A percentile compares a stretch with the other conserved stretches of the same genome.
These are phyloP conservation scores for Paramisgurnus dabryanus DNA, from an alignment of 2,113 vertebrate species.

Conservation along the genomic window DNA sequence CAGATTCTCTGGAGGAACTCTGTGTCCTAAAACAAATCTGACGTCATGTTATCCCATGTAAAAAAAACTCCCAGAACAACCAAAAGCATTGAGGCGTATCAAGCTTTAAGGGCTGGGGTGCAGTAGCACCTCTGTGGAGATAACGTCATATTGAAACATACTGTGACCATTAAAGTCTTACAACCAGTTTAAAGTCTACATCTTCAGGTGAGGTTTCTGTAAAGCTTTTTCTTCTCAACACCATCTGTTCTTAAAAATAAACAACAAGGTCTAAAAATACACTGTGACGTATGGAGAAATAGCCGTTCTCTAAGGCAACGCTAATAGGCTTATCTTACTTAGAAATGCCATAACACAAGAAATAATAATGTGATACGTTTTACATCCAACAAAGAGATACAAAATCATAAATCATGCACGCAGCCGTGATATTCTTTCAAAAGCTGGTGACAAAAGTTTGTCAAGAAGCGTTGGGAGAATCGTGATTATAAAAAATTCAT, in stretches of 20 bases:
- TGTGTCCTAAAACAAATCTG: slow-evolving; percentile 50
- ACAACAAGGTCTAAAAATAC: slow-evolving; percentile 49
- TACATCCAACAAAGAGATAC: not conserved
- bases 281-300: slow-evolving; percentile 52
- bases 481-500: slow-evolving; percentile 70
- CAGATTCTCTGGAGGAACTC: slow-evolving; percentile 51
- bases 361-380: slow-evolving; percentile 11
- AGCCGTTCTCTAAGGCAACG: slow-evolving; percentile 39
- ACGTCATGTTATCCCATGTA: not conserved
- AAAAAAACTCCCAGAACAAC: slow-evolving; percentile 25
- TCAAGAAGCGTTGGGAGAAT: slow-evolving; percentile 14
- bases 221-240: slow-evolving; percentile 52
- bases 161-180: not conserved
- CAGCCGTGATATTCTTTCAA: not conserved
- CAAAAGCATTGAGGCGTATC: not conserved
- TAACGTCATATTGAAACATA: not conserved
- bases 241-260: slow-evolving; percentile 62
- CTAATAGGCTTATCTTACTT: slow-evolving; percentile 35
- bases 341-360: not conserved
- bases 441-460: slow-evolving; percentile 21
- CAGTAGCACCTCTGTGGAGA: slow-evolving; percentile 4
- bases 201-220: slow-evolving; percentile 64
- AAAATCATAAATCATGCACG: slow-evolving; percentile 1
- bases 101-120: not conserved
- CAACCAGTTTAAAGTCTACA: slow-evolving; percentile 26